Evolutionary conservation across 1,140 invertebrate species (phyloP).

Genomic region (roundworm (Caenorhabditis elegans)): WBcel235 BX284606.5:5764001-5764500

Average conservation of each 20-base stretch:
- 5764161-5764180: neutral
- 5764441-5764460: too few relatives aligned
- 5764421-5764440: too few relatives aligned
- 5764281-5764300: neutral
- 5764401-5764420: too few relatives aligned
- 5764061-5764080: constrained; percentile 27
- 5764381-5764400: too few relatives aligned
- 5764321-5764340: too few relatives aligned
- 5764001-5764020: constrained; percentile 4
- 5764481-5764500: too few relatives aligned
- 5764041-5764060: neutral
- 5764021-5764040: neutral
- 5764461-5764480: too few relatives aligned
- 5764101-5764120: constrained; percentile 11
- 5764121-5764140: neutral
- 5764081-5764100: constrained; percentile 27
- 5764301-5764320: neutral
- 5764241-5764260: constrained; percentile 26
- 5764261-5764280: constrained; percentile 13
- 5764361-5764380: neutral
- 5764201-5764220: neutral
- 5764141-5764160: neutral
- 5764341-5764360: neutral
- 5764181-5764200: neutral
- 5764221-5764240: neutral